phyloP scores from a whole-genome alignment of 1,140 invertebrate genomes.

The Brachionus angularis region DNA sequence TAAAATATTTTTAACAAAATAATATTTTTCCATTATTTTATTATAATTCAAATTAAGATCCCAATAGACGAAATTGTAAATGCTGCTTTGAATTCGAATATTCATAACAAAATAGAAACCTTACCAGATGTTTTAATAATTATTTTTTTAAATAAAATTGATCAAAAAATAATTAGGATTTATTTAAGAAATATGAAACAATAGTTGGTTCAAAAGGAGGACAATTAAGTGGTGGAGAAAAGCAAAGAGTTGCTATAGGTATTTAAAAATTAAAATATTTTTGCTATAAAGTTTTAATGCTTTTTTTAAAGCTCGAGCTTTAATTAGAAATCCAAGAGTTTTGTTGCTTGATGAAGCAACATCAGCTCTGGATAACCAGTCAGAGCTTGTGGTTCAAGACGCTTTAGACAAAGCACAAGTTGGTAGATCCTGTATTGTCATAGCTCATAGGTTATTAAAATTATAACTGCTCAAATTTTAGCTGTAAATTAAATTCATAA shows the following conservation, averaged over 20 bases:
- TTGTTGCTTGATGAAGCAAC: conserved; percentile 63
- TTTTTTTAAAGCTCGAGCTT: no score
- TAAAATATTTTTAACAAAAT: no score
- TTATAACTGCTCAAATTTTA: no score
- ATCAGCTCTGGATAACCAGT: conserved; percentile 61
- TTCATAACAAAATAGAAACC: conserved; percentile 75
- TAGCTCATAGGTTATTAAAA: conserved; percentile 54
- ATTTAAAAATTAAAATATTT: neutral
- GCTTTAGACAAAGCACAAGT: conserved; percentile 52
- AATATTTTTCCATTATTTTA: neutral
- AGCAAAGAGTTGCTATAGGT: conserved; percentile 3
- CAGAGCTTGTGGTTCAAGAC: conserved; percentile 47
- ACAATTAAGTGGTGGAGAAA: conserved; percentile 38
- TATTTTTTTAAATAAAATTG: neutral
- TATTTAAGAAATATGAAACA: conserved; percentile 62
- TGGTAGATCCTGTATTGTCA: conserved; percentile 55
- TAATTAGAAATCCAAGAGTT: conserved; percentile 54
- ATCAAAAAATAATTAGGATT: neutral
- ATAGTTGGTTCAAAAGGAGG: conserved; percentile 23
- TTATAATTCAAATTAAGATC: conserved; percentile 49
- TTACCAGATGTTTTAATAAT: conserved; percentile 63
- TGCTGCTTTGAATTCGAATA: conserved; percentile 80
- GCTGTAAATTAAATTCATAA: no score
- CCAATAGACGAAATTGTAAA: neutral
- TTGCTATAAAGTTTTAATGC: conserved; percentile 44